Conservation (phyloP, 2,113 vertebrate species). For the Dolichotis patagonum region DNA sequence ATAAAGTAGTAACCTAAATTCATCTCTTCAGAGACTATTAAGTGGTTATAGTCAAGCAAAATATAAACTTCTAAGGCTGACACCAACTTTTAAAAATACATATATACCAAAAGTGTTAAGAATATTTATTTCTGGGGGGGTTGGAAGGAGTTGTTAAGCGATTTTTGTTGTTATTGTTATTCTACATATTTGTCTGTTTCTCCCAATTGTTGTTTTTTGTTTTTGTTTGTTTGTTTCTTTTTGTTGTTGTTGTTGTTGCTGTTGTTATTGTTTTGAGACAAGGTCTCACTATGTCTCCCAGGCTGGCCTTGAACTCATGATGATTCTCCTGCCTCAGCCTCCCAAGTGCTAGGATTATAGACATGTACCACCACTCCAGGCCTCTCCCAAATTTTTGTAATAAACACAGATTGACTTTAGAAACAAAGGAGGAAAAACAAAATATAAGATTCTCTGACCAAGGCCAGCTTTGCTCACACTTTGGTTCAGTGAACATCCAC, state of each 20-base stretch:
- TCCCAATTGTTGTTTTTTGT: no score
- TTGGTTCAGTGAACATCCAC: neutral
- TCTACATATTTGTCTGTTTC: neutral
- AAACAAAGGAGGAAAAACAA: neutral
- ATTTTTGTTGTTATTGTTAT: neutral
- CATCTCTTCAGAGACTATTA: constrained; percentile 59
- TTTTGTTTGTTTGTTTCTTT: no score
- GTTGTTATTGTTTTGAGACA: neutral
- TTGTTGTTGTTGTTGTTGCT: no score
- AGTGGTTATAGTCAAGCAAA: constrained; percentile 35
- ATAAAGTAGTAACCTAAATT: constrained; percentile 56
- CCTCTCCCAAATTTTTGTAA: neutral
- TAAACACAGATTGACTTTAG: neutral
- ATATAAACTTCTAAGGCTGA: constrained; percentile 37
- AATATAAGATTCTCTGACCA: neutral
- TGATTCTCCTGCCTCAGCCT: neutral
- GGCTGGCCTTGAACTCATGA: neutral
- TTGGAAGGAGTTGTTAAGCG: neutral
- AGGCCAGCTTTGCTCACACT: neutral
- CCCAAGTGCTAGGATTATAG: neutral
- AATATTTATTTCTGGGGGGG: neutral
- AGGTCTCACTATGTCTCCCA: neutral
- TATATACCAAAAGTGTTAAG: neutral
- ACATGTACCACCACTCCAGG: neutral
- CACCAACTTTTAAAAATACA: neutral